Base-by-base conservation (phyloP, 2,797 vertebrate genomes). In the Chromobotia macracanthus region DNA sequence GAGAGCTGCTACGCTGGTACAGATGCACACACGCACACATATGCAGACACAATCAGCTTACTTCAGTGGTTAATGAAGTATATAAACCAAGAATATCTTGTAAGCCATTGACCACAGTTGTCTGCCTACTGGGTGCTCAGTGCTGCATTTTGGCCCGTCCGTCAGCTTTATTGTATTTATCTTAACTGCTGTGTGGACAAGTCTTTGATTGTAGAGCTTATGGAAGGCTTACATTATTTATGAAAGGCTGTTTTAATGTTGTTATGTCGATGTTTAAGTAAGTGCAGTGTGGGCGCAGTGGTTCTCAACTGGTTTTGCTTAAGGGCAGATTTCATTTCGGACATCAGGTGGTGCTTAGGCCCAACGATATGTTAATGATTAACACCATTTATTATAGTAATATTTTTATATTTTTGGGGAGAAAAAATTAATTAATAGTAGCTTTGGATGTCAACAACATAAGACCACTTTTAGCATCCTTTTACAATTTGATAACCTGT, bases 51-150 rank as follows among this genome's bases (percentile, higher is more conserved):
- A 77, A 84, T 82, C 83, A 55, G 77, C 38, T 46, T 75, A 65
- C 75, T 68, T 69, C 56, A 70, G 72, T 84, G 72, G 64, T 76
- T 83, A 76, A 82, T 86, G 84, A 84, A 82, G 79, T 77, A 80
- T 81, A 80, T 78, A 79, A 80, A 79, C 75, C 70, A 68, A 83
- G 78, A 82, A 48, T 21, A 61, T 56, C 63, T 80, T 72, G 84
- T 73, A 84, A 72, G 80, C 51, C 77, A 64, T 72, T 51, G 72
- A 53, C 61, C 53, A 70, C 71, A 75, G 50, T 64, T 28, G 58
- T 77, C 41, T 8, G 69, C 56, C 64, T 79, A 79, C 67, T 38
- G 35, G 75, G 55, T 21, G 56, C 79, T 75, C 61, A 73, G 48
- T 69, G 38, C 61, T 50, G 69, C 41, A 13, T 75, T 72, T 65